Conservation (phyloP, 1,140 invertebrate genomes). For the Hermatobates lingyangjiaoensis region DNA sequence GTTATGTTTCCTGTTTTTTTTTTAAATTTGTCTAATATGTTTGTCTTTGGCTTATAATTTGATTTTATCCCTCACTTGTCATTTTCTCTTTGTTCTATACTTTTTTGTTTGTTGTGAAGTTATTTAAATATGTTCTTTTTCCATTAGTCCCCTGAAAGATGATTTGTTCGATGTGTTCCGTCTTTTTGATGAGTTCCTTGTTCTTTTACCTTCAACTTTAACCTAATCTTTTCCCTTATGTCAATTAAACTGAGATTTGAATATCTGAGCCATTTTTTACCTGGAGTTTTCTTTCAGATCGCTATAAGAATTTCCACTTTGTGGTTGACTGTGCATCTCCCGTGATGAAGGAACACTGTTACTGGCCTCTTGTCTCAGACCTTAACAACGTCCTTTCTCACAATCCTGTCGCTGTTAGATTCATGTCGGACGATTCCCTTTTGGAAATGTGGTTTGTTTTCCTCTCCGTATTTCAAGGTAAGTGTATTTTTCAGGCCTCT, state of each 20-base stretch:
- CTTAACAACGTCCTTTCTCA: conserved; percentile 94
- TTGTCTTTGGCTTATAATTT: no score
- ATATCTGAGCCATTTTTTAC: no score
- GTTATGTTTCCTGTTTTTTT: no score
- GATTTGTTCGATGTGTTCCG: no score
- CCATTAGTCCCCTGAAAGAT: no score
- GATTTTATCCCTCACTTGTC: no score
- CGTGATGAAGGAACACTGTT: conserved; percentile 94
- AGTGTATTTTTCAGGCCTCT: conserved; percentile 11
- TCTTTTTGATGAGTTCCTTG: no score
- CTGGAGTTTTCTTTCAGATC: conserved; percentile 33
- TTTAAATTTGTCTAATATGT: no score
- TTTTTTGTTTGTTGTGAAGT: no score
- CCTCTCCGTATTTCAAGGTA: conserved; percentile 83
- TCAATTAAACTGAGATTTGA: no score
- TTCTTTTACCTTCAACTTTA: background rate
- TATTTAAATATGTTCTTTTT: no score
- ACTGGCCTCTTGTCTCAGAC: conserved; percentile 93
- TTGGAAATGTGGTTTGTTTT: conserved; percentile 90
- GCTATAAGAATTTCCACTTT: conserved; percentile 58
- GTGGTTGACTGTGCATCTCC: conserved; percentile 83
- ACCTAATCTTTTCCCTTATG: background rate
- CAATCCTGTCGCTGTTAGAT: conserved; percentile 68
- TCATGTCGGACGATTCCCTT: conserved; percentile 67
- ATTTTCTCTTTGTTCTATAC: no score